Base-by-base conservation (phyloP, 2,888 invertebrate genomes). In the Agrilus cyanescens region DNA sequence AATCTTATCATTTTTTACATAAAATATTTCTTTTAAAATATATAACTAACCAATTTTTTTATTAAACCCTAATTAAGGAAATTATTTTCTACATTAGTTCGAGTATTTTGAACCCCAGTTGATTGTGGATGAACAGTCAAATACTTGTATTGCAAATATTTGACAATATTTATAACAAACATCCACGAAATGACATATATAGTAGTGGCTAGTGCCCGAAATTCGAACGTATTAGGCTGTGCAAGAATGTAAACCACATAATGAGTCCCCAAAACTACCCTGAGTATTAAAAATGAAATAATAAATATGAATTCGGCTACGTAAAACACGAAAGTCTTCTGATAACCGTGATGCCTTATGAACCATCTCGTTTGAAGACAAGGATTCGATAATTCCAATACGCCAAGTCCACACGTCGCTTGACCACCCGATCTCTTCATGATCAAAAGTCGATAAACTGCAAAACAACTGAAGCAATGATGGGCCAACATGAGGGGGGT, bases 311-410 rank as follows among this genome's bases (percentile, higher is more conserved):
- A 49, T 58, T 79, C 78, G 6, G 74, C 66, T 8, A 65, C 33
- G 5, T 60, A 57, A 55, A 65, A 76, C 31, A 72, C 25, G 1
- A 53, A 42, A 4, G 72, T 68, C 40, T 68, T 61, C 13, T 69
- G 68, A 51, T 68, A 67, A 30, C 76, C 76, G 45, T 62, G 62
- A 14, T 66, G 60, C 53, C 73, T 66, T 36, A 78, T 61, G 55
- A 78, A 77, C 80, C 79, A 80, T 59, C 79, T 65, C 16, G 65
- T 58, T 64, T 80, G 79, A 16, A 79, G 64, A 34, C 76, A 59
- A 8, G 79, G 79, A 58, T 79, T 79, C 1, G 78, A 76, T 25
- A 76, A 50, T 62, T 80, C 79, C 66, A 78, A 60, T 38, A 72
- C 60, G 1, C 74, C 73, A 14, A 78, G 55, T 3, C 71, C 70